Base-by-base conservation (phyloP, 2,888 invertebrate genomes). In the Mallateleia sp. region DNA sequence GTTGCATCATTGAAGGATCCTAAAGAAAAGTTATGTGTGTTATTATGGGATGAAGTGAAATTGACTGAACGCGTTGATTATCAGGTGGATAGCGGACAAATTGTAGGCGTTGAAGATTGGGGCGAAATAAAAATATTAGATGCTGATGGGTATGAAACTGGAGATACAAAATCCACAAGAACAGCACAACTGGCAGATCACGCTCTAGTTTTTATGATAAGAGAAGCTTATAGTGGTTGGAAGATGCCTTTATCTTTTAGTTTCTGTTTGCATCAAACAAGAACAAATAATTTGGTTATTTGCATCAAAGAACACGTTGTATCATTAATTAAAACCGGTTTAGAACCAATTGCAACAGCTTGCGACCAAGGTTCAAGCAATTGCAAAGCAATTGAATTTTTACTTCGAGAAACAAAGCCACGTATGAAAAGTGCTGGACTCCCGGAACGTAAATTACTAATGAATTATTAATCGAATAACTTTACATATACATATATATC, bases 171-270 rank as follows among this genome's bases (percentile, higher is more conserved):
- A n/a, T 47, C 50, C 15, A 32, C 66, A 8, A 5, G 50, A 28
- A 52, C 69, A 42, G 24, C 28, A 1, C n/a, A 34, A 54, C 8
- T 56, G 3, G 69, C 69, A 22, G 69, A 71, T 1, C 56, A 71
- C 38, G 69, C 69, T 15, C 42, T 71, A 5, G 69, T 71, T n/a
- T 71, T 71, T 34, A 67, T 67, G 67, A 2, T 67, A 1, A 28
- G 67, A 32, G 67, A 52, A 34, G 15, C 18, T 3, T 3, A 11
- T 3, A 28, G 1, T 1, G 67, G 52, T 22, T 67, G 67, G 67
- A 67, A 52, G n/a, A 32, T 67, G 52, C 67, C 67, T 2, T 7
- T 67, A 15, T 67, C 32, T 22, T 67, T 32, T 22, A 67, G 52
- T 11, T 67, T 52, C 20, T 67, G 67, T 20, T 34, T 25, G 24